Percentiles rank a stretch among this genome's conserved stretches.
Conservation (phyloP, 2,113 vertebrate genomes). For the Ctenomys sociabilis region DNA sequence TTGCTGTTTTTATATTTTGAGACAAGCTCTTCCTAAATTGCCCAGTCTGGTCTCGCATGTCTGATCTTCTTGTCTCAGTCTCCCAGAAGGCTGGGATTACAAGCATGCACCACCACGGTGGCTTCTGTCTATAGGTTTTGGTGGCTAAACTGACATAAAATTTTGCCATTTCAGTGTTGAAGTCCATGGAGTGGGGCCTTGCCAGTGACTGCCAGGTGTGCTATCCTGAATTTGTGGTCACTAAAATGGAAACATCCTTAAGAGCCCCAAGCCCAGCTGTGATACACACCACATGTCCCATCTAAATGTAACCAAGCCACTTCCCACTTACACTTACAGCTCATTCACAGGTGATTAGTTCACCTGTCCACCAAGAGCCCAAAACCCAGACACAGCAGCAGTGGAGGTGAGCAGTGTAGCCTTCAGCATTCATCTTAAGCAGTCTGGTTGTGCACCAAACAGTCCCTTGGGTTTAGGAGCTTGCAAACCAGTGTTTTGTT, state of each 20-base stretch:
- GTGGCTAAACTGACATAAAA: not conserved
- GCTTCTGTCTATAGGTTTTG: not conserved
- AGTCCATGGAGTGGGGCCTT: not conserved
- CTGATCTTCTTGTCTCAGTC: not conserved
- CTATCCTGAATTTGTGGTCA: not conserved
- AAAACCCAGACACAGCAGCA: not conserved
- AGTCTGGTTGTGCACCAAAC: not conserved
- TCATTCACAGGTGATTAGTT: not conserved
- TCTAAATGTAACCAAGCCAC: not conserved
- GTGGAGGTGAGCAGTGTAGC: not conserved
- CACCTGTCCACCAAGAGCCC: not conserved
- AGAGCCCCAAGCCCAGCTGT: not conserved
- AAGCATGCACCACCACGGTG: not conserved
- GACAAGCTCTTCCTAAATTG: not conserved
- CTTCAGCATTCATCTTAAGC: not conserved
- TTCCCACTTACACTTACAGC: not conserved
- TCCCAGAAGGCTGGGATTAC: not conserved
- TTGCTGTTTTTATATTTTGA: not conserved
- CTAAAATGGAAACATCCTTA: not conserved
- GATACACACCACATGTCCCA: not conserved
- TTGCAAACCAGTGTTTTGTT: slow-evolving; percentile 45
- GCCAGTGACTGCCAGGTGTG: not conserved
- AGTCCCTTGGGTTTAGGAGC: not conserved
- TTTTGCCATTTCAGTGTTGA: not conserved
- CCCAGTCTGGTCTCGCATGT: not conserved